Percentiles rank a stretch among this genome's conserved stretches.
These are phyloP conservation scores for Telmatherina bonti DNA, from an alignment of 2,797 vertebrate species.

Conservation along the genomic window DNA sequence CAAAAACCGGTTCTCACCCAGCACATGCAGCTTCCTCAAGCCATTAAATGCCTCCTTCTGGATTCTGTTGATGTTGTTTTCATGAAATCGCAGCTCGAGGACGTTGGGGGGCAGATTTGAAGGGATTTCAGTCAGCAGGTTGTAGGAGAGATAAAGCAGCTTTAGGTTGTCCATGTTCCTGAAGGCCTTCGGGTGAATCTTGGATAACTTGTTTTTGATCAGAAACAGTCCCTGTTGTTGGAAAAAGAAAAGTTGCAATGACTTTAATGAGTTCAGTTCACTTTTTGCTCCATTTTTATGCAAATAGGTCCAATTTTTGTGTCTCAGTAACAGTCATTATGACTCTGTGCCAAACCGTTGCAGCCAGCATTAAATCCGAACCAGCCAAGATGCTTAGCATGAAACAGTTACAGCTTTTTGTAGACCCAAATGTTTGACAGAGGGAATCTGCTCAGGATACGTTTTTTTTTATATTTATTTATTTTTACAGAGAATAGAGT, in stretches of 20 bases:
- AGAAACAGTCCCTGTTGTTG: slow-evolving; percentile 90
- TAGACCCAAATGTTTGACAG: slow-evolving; percentile 4
- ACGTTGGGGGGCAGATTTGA: slow-evolving; percentile 91
- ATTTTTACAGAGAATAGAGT: not conserved
- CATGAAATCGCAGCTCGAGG: slow-evolving; percentile 93
- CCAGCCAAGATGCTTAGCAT: not conserved
- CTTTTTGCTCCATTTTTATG: slow-evolving; percentile 3
- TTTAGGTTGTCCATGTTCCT: slow-evolving; percentile 87
- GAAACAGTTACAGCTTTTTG: not conserved
- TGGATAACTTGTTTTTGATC: slow-evolving; percentile 94
- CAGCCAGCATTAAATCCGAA: slow-evolving; percentile 7
- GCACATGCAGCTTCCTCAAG: slow-evolving; percentile 91
- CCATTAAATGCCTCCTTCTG: slow-evolving; percentile 92
- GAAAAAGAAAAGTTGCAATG: not conserved
- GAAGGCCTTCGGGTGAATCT: slow-evolving; percentile 96
- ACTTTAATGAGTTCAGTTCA: not conserved
- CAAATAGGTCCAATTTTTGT: not conserved
- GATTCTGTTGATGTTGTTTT: slow-evolving; percentile 93
- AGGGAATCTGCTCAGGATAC: not conserved
- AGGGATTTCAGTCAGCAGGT: slow-evolving; percentile 91
- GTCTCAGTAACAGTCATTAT: not conserved
- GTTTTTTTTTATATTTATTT: not conserved
- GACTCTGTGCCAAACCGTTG: not conserved
- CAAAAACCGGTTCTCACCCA: slow-evolving; percentile 82
- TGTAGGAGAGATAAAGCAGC: slow-evolving; percentile 94